Base-by-base conservation (phyloP, 2,113 vertebrate genomes). In the Stegostoma tigrinum region DNA sequence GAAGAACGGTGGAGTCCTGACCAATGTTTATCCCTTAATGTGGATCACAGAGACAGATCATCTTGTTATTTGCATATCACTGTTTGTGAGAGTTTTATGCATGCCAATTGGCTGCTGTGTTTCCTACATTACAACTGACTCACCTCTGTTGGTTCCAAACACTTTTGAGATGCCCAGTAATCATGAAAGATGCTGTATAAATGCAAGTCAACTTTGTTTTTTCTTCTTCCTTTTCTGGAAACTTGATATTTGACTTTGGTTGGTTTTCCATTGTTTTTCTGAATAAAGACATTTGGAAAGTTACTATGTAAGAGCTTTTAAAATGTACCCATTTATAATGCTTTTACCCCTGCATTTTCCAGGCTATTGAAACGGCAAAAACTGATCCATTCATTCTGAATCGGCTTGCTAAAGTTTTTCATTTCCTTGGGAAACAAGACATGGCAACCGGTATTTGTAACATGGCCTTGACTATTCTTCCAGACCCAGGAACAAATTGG, bases 401-500 rank as follows among this genome's bases (percentile, higher is more conserved):
- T 96, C 96, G 96, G 52, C 97, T 98, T 96, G 97, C 97, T 67
- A 98, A 98, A 96, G 96, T 98, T 96, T 98, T 98, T 96, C 97
- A 97, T 72, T 97, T 97, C 96, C 97, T 98, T 75, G 98, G 98
- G 64, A 98, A 98, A 97, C 97, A 98, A 87, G 98, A 98, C 48
- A 98, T 98, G 98, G 97, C 98, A 75, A 98, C 97, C 90, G 98
- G 98, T 70, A 97, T 98, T 96, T 98, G 98, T 96, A 98, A 97
- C 83, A 98, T 98, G 98, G 98, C 98, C 5, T 96, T 98, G 23
- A 98, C 97, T 42, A 96, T 97, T 45, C 97, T 98, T 34, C 96
- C 96, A 86, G 98, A 98, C 38, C 97, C 97, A 0, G 97, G 98
- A 96, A 97, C 98, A 96, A 98, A 97, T 97, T 98, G 98, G 98